A percentile compares a stretch with the other conserved stretches of the same genome.
phyloP scores from a whole-genome alignment of 2,888 invertebrate genomes.

The Dasypolia templi region DNA sequence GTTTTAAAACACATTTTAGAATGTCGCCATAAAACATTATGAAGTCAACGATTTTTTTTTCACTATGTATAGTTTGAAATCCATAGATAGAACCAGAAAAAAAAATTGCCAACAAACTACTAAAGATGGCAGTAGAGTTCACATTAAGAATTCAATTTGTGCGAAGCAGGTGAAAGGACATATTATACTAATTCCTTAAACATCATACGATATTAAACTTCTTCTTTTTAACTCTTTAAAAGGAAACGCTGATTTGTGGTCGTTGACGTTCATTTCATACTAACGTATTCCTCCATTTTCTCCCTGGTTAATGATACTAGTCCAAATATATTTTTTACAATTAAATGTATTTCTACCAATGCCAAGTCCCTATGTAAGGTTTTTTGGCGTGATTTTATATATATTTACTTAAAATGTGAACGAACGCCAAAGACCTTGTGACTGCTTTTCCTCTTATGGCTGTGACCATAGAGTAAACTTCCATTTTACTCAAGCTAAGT shows the following conservation, averaged over 20 bases:
- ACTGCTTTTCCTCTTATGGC: neutral
- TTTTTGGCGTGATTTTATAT: too few relatives aligned
- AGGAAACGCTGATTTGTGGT: neutral
- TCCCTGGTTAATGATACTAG: too few relatives aligned
- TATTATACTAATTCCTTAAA: neutral
- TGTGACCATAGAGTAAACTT: neutral
- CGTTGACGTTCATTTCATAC: neutral
- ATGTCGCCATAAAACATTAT: too few relatives aligned
- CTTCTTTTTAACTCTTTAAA: neutral
- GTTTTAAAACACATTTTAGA: too few relatives aligned
- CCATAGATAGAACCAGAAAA: too few relatives aligned
- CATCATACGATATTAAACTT: neutral
- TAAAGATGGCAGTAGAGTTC: conserved; percentile 11
- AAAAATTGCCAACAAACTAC: too few relatives aligned
- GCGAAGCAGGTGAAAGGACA: conserved; percentile 9
- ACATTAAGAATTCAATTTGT: conserved; percentile 28
- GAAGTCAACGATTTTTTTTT: too few relatives aligned
- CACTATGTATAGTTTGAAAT: too few relatives aligned
- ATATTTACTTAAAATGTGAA: neutral
- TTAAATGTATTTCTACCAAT: too few relatives aligned
- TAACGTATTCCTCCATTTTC: too few relatives aligned
- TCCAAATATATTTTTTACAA: too few relatives aligned
- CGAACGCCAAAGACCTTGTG: neutral
- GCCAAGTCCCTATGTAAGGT: too few relatives aligned
- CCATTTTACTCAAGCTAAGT: neutral